A percentile compares a stretch with the other conserved stretches of the same genome.
phyloP scores from a whole-genome alignment of 2,888 invertebrate genomes.

The Blera fallax region DNA sequence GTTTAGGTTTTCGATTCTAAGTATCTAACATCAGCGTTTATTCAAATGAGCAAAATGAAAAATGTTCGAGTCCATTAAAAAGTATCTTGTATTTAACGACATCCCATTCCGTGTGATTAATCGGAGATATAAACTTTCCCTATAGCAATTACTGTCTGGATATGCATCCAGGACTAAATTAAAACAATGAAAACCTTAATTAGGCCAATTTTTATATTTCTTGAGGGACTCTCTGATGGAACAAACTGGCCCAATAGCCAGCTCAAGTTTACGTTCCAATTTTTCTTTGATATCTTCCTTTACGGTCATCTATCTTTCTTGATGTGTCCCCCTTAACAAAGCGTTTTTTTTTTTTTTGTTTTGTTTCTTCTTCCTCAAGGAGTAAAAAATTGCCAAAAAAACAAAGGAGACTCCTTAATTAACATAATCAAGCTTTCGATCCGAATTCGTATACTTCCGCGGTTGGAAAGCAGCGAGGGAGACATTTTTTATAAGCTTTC shows the following conservation, averaged over 20 bases:
- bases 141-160: constrained; percentile 34
- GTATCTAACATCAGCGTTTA: not conserved
- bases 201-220: constrained; percentile 66
- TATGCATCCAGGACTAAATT: constrained; percentile 50
- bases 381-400: constrained; percentile 12
- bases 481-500: not conserved
- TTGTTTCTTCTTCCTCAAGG: not conserved
- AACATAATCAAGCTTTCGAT: constrained; percentile 52
- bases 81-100: constrained; percentile 37
- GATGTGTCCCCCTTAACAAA: constrained; percentile 39
- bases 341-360: not conserved
- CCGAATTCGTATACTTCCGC: not conserved
- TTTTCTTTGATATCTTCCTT: constrained; percentile 51
- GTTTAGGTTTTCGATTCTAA: not conserved
- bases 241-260: constrained; percentile 3
- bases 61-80: constrained; percentile 50
- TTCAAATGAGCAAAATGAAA: constrained; percentile 6
- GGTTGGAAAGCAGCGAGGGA: not conserved
- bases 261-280: constrained; percentile 35
- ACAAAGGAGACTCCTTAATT: constrained; percentile 44
- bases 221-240: not conserved
- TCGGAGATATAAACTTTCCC: constrained; percentile 57
- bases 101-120: constrained; percentile 60
- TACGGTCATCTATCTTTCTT: constrained; percentile 46
- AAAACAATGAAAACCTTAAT: constrained; percentile 69